Evolutionary conservation across 2,797 vertebrate species (phyloP), one percentile per base, ranked within the genome.

Genomic region (Myotis planiceps): DNA sequence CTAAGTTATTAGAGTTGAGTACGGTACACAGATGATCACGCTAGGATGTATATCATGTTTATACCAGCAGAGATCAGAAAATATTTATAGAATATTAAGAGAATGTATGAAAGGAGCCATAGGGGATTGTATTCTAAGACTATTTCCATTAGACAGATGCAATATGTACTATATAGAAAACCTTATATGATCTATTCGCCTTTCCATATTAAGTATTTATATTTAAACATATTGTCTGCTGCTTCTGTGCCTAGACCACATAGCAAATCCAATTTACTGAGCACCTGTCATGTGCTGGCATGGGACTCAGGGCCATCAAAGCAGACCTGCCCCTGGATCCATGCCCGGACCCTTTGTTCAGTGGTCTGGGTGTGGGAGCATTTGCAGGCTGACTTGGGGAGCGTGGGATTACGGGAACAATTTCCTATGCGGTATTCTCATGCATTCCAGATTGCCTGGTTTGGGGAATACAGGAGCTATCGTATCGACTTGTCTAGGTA

Each of bases 351-450:
- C 6, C 34, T 45, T 45, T 32, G 29, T 12, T 55, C 7, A 9
- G 15, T 9, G 25, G 2, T 37, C 29, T 32, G n/a, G 23, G 2
- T 8, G 2, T 14, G 18, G 9, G 32, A 32, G 68, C 25, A 32
- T 39, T 58, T 79, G 29, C 75, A 32, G 37, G 51, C 63, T 1
- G 69, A 32, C 0, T 4, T 34, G 18, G 10, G 4, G 19, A 14
- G 27, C 12, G 5, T 29, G 12, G 51, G 51, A 49, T 4, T 0
- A n/a, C 9, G 1, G 3, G 8, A 1, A 12, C 6, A 3, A 15
- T 53, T 25, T 25, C 12, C 29, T 51, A 0, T 2, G 72, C 1
- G 0, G 2, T 1, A 1, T 25, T 9, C 10, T 32, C 14, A 0
- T 6, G 2, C 29, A 2, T 25, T 5, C 65, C 10, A 19, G 37